A percentile compares a stretch with the other conserved stretches of the same genome.
phyloP scores from a whole-genome alignment of 2,888 invertebrate genomes.

The Agelastica alni region DNA sequence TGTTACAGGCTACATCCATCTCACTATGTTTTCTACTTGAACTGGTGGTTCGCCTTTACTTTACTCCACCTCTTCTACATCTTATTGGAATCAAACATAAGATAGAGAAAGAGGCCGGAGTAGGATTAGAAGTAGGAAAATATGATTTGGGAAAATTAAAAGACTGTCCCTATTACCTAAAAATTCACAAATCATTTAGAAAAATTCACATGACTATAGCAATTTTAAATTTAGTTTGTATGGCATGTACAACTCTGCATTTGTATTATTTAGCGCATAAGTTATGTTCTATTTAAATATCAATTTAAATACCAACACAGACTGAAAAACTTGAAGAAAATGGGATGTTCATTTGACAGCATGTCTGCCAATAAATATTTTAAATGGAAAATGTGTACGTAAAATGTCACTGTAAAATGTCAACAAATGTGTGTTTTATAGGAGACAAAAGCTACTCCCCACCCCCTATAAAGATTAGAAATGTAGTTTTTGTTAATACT shows the following conservation, averaged over 20 bases:
- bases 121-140: slow-evolving; percentile 78
- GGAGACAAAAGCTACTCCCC: too few relatives aligned
- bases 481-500: slow-evolving; percentile 16
- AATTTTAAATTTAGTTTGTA: slow-evolving; percentile 75
- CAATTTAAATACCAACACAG: neutral
- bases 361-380: too few relatives aligned
- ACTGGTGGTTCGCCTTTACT: slow-evolving; percentile 73
- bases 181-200: slow-evolving; percentile 74
- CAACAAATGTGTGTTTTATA: too few relatives aligned
- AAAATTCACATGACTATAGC: slow-evolving; percentile 78
- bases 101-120: slow-evolving; percentile 75
- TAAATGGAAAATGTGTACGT: too few relatives aligned
- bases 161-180: slow-evolving; percentile 79
- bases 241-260: slow-evolving; percentile 70
- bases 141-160: slow-evolving; percentile 72
- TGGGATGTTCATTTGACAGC: too few relatives aligned
- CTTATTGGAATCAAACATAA: slow-evolving; percentile 75
- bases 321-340: neutral
- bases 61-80: slow-evolving; percentile 74
- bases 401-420: too few relatives aligned
- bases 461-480: too few relatives aligned
- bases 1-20: slow-evolving; percentile 68
- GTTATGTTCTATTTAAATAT: slow-evolving; percentile 34
- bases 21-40: slow-evolving; percentile 73
- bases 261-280: slow-evolving; percentile 63